Evolutionary conservation across 2,888 invertebrate species (phyloP).

Genomic region (Caenorhabditis wallacei): DNA sequence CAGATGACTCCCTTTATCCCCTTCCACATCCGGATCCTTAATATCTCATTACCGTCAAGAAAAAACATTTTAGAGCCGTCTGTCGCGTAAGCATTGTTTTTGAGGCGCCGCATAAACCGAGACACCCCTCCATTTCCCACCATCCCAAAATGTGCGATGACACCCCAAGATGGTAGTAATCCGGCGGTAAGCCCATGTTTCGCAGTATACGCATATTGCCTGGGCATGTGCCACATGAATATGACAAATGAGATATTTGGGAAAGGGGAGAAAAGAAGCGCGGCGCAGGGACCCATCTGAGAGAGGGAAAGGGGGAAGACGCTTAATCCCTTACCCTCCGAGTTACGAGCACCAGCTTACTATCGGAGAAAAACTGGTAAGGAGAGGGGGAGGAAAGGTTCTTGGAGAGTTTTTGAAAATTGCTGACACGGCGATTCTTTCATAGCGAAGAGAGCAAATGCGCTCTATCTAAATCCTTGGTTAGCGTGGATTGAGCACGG

Average conservation of each 20-base stretch:
- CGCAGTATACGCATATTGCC: slow-evolving; percentile 40
- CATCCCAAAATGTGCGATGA: slow-evolving; percentile 31
- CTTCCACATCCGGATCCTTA: no score
- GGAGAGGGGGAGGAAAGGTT: neutral
- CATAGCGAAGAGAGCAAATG: no score
- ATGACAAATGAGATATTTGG: slow-evolving; percentile 67
- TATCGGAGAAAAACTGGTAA: slow-evolving; percentile 31
- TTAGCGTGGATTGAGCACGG: no score
- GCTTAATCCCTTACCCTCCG: slow-evolving; percentile 53
- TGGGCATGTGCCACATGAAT: slow-evolving; percentile 46
- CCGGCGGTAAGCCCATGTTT: slow-evolving; percentile 64
- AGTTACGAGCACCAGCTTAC: slow-evolving; percentile 45
- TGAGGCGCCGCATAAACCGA: neutral
- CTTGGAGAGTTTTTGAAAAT: slow-evolving; percentile 1
- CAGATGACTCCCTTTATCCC: neutral
- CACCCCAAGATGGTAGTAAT: slow-evolving; percentile 64
- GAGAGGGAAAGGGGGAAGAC: slow-evolving; percentile 22
- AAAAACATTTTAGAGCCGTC: slow-evolving; percentile 26
- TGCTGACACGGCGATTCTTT: no score
- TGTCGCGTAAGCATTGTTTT: slow-evolving; percentile 24
- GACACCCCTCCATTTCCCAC: slow-evolving; percentile 4
- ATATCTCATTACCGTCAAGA: slow-evolving; percentile 44
- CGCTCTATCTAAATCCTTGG: no score
- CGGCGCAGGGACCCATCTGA: slow-evolving; percentile 9
- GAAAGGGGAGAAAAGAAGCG: no score